A percentile compares a stretch with the other conserved stretches of the same genome.
Conservation (phyloP, 2,797 vertebrate species). For the Scolopax rusticola region DNA sequence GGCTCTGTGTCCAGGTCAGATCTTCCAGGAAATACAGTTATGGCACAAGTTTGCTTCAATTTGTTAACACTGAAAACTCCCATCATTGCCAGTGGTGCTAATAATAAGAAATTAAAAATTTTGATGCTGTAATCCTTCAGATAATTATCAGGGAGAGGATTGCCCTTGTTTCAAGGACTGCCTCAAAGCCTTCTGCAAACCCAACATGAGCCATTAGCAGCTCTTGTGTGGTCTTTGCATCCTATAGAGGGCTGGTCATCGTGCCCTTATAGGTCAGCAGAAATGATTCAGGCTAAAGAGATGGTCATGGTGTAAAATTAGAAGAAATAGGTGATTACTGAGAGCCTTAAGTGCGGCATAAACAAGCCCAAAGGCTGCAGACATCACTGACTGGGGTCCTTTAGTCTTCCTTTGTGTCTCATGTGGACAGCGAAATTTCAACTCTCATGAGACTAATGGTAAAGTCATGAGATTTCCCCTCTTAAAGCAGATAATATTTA, state of each 20-base stretch:
- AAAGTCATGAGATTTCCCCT: background rate
- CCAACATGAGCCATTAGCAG: background rate
- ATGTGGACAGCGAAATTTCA: background rate
- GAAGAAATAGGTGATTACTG: background rate
- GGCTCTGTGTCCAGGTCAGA: background rate
- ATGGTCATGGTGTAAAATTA: background rate
- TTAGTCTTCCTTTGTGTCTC: background rate
- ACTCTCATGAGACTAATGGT: background rate
- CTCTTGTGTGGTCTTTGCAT: background rate
- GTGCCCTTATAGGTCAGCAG: rapidly evolving
- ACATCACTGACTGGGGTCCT: background rate
- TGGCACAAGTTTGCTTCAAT: background rate
- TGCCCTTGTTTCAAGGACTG: background rate
- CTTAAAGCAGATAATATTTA: background rate
- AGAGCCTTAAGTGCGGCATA: rapidly evolving
- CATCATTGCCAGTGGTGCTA: background rate
- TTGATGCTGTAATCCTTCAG: background rate
- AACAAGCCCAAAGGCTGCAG: background rate
- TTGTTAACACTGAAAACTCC: background rate
- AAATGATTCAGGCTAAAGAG: background rate
- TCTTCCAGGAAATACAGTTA: background rate
- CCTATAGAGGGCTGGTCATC: background rate
- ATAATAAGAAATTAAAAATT: rapidly evolving
- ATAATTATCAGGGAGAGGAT: background rate
- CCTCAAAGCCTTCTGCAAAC: background rate